These are phyloP conservation scores for Sturmia bella DNA, from an alignment of 2,888 invertebrate species.

Conservation along the genomic window DNA sequence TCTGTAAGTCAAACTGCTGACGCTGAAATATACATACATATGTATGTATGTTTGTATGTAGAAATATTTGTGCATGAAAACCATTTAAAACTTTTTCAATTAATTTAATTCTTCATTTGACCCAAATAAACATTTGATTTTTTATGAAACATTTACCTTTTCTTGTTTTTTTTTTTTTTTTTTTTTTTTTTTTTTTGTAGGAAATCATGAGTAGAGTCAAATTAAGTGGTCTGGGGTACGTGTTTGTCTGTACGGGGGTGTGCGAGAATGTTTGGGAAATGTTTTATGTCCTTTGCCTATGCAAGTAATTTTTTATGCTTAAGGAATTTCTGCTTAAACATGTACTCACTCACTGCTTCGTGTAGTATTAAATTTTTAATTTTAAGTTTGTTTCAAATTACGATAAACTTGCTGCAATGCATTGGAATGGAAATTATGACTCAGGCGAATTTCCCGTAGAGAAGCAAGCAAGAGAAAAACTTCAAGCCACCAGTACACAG, in stretches of 20 bases:
- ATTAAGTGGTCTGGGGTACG: neutral
- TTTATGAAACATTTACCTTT: constrained; percentile 41
- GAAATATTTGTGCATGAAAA: neutral
- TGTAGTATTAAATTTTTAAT: no score
- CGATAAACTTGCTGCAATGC: no score
- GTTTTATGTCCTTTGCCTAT: constrained; percentile 5
- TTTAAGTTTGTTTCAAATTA: no score
- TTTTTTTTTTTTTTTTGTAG: neutral
- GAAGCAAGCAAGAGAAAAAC: no score
- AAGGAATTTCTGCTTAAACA: constrained; percentile 12
- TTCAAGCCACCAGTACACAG: no score
- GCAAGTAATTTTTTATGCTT: constrained; percentile 17
- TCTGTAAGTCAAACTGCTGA: no score
- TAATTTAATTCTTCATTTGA: constrained; percentile 57
- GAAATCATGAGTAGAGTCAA: neutral
- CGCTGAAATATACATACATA: no score
- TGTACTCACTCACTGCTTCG: neutral
- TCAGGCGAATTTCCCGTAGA: no score
- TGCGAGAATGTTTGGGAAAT: neutral
- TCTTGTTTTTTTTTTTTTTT: neutral
- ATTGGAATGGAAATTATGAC: no score
- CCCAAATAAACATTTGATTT: constrained; percentile 60
- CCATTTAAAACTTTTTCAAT: constrained; percentile 59
- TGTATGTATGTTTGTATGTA: no score
- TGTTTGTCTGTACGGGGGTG: neutral